Evolutionary conservation across 2,888 invertebrate genomes (phyloP), one percentile per base, ranked within the genome.

Genomic region (Archips xylosteana): DNA sequence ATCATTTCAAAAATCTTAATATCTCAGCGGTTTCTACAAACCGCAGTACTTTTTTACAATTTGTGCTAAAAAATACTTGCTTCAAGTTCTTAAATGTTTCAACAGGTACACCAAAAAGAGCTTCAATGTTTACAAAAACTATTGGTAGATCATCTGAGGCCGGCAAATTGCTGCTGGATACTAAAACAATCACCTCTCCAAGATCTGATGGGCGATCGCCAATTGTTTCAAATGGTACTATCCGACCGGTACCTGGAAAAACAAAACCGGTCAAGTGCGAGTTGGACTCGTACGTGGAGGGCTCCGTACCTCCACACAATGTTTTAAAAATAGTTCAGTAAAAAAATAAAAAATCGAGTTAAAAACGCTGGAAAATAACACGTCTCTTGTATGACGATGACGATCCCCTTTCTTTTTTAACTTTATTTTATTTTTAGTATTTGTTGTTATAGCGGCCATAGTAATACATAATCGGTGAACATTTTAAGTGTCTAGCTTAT

Each of bases 61-160:
- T 61, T 15, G 8, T 47, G n/a, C 5, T 47, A 84, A 39, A 42
- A 69, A 84, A 36, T 42, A 69, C 70, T 79, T 75, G 92, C 93
- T 87, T 82, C 51, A 85, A 78, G 73, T 85, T 83, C 71, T 79
- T 84, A 8, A 94, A 78, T 71, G 85, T 81, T 13, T 84, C 77
- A 2, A 85, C 45, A n/a, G 94, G 94, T 15, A 87, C 72, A 68
- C 89, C 85, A 36, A 75, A 80, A 54, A 94, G 77, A 49, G 77
- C 84, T 60, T 87, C 87, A 15, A 93, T 78, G 76, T 91, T 92
- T 5, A 92, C 82, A 78, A 92, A 92, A 62, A 92, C 76, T 49
- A 92, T 81, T 8, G 93, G 91, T 6, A 82, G 69, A 75, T 94
- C 94, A 76, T 94, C 92, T 59, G 82, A 78, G 0, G 93, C 89